Percentiles rank a stretch among this genome's conserved stretches.
Evolutionary conservation across 2,797 vertebrate species (phyloP).

Genomic region (Pipistrellus pipistrellus): DNA sequence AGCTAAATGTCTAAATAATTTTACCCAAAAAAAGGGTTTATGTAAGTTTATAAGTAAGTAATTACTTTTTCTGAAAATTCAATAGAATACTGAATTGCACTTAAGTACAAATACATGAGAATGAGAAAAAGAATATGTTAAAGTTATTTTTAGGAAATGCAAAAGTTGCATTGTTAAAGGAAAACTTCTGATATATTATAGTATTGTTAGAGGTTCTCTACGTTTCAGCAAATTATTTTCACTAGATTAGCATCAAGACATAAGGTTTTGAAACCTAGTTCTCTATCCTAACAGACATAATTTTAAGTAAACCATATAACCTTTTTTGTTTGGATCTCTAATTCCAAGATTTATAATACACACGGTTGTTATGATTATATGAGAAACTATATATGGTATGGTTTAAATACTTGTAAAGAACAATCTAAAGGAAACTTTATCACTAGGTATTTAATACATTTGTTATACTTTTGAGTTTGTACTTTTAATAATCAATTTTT

Average conservation of each 20-base stretch:
- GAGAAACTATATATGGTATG: slow-evolving; percentile 10
- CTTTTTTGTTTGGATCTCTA: slow-evolving; percentile 52
- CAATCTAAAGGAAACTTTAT: slow-evolving; percentile 22
- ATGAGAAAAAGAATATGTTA: slow-evolving; percentile 27
- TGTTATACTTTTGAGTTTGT: slow-evolving; percentile 44
- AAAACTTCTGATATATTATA: slow-evolving; percentile 11
- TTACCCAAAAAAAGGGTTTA: background rate
- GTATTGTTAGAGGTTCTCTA: background rate
- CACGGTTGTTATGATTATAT: slow-evolving; percentile 29
- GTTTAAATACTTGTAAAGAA: slow-evolving; percentile 45
- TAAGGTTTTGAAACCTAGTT: slow-evolving; percentile 50
- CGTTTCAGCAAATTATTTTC: slow-evolving; percentile 41
- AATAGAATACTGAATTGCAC: background rate
- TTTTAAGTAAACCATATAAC: slow-evolving; percentile 50
- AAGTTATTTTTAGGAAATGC: slow-evolving; percentile 43
- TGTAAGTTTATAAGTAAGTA: slow-evolving; percentile 30
- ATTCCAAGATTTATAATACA: slow-evolving; percentile 50
- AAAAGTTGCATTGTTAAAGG: slow-evolving; percentile 33
- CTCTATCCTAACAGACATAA: background rate
- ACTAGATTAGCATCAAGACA: slow-evolving; percentile 42
- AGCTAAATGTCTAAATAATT: slow-evolving; percentile 23
- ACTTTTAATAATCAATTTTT: slow-evolving; percentile 67
- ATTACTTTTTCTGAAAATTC: slow-evolving; percentile 55
- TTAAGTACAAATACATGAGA: background rate
- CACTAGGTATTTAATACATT: slow-evolving; percentile 41